Conservation (phyloP, 2,888 invertebrate genomes). For the Scaptomyza reducta region DNA sequence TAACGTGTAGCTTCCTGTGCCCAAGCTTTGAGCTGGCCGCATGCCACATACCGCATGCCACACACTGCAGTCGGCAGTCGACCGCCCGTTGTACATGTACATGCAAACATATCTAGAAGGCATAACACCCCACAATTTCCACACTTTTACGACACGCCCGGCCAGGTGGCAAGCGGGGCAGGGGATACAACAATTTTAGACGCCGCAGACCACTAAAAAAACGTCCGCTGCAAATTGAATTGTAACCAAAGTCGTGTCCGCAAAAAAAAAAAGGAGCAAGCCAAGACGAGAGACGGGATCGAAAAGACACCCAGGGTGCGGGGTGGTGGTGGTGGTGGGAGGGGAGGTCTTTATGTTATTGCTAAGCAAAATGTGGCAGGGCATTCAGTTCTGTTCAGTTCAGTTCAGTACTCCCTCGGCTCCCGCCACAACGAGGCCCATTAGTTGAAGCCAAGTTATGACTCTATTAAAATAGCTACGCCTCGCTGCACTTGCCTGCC, state of each 20-base stretch:
- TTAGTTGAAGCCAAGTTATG: slow-evolving; percentile 76
- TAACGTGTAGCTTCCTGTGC: slow-evolving; percentile 22
- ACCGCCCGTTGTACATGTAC: slow-evolving; percentile 55
- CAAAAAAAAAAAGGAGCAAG: slow-evolving; percentile 17
- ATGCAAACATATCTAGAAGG: slow-evolving; percentile 52
- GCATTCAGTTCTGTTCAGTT: slow-evolving; percentile 19
- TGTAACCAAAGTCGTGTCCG: slow-evolving; percentile 74
- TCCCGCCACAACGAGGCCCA: slow-evolving; percentile 44
- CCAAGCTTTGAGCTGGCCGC: slow-evolving; percentile 38
- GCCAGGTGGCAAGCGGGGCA: slow-evolving; percentile 36
- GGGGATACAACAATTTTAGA: not conserved
- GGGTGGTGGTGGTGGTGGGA: no score
- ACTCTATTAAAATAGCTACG: slow-evolving; percentile 76
- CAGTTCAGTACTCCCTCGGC: not conserved
- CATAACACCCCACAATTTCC: slow-evolving; percentile 76
- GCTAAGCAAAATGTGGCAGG: slow-evolving; percentile 60
- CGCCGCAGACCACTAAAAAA: slow-evolving; percentile 50
- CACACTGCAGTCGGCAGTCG: slow-evolving; percentile 39
- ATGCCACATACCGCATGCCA: slow-evolving; percentile 44
- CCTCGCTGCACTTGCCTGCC: slow-evolving; percentile 62
- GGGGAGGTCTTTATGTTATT: slow-evolving; percentile 53
- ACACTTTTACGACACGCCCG: slow-evolving; percentile 45
- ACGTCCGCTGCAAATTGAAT: slow-evolving; percentile 72
- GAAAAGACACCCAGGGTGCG: no score
- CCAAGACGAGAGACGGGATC: slow-evolving; percentile 3